These are phyloP conservation scores for Myanophis thanlyinensis DNA, from an alignment of 2,113 vertebrate genomes.

Conservation along the genomic window DNA sequence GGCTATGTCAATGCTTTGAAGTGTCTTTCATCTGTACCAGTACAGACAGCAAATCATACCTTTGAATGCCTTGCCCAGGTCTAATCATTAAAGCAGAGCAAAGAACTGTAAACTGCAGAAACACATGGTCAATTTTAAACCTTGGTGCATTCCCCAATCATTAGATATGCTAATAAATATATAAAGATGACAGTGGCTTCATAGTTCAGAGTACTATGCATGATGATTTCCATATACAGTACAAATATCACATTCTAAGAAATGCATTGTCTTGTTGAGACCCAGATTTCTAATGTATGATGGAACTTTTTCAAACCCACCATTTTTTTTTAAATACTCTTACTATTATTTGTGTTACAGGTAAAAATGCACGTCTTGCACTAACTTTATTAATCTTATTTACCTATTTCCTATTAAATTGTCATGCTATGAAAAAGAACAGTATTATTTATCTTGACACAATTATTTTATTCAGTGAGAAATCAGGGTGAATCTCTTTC, in stretches of 20 bases:
- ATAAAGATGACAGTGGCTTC: background rate
- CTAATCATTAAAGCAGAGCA: background rate
- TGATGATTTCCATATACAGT: background rate
- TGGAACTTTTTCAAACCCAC: background rate
- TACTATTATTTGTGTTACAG: constrained; percentile 24
- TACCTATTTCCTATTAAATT: constrained; percentile 21
- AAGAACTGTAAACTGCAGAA: background rate
- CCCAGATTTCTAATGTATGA: background rate
- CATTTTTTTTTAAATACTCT: background rate
- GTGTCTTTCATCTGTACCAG: background rate
- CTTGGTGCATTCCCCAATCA: background rate
- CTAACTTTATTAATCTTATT: constrained; percentile 10
- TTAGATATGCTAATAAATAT: background rate
- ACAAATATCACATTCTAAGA: background rate
- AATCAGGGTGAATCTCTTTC: background rate
- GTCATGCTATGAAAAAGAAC: background rate
- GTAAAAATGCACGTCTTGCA: background rate
- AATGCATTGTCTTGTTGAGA: background rate
- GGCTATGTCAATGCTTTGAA: background rate
- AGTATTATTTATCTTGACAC: constrained; percentile 13
- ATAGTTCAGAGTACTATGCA: background rate
- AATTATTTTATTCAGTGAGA: background rate
- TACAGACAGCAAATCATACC: background rate
- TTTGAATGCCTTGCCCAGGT: background rate
- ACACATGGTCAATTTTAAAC: background rate